Evolutionary conservation across 2,888 invertebrate genomes (phyloP).

Genomic region (Acleris laterana): DNA sequence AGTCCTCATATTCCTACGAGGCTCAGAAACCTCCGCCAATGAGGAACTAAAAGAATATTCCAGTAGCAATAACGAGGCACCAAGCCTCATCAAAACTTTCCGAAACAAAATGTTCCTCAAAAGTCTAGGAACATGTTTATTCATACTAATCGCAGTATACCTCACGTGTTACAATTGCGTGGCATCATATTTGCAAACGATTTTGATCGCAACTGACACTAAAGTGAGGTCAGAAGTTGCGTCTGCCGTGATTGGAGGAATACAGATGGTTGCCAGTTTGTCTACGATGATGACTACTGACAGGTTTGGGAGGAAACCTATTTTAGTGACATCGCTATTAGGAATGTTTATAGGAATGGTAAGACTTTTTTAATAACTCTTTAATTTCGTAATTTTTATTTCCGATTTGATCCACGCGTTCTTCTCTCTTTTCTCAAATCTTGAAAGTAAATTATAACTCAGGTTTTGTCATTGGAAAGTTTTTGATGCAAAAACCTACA

Average conservation of each 20-base stretch:
- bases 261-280: conserved; percentile 59
- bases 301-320: conserved; percentile 55
- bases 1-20: conserved; percentile 36
- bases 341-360: conserved; percentile 56
- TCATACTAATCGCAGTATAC: conserved; percentile 48
- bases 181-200: conserved; percentile 62
- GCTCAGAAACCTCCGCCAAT: conserved; percentile 28
- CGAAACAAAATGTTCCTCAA: conserved; percentile 50
- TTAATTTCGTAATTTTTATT: no score
- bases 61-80: conserved; percentile 36
- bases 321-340: conserved; percentile 45
- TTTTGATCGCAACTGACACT: conserved; percentile 62
- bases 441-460: no score
- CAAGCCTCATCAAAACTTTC: conserved; percentile 41
- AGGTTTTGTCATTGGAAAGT: no score
- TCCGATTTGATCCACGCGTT: no score
- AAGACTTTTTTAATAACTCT: conserved; percentile 31
- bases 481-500: no score
- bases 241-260: conserved; percentile 60
- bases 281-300: conserved; percentile 54
- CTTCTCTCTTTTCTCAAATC: no score
- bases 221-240: conserved; percentile 57
- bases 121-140: conserved; percentile 45
- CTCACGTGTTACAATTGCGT: conserved; percentile 61
- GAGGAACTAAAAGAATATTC: conserved; percentile 39